A percentile compares a stretch with the other conserved stretches of the same genome.
phyloP scores from a whole-genome alignment of 1,140 invertebrate species.

The Plectrocnemia conspersa region DNA sequence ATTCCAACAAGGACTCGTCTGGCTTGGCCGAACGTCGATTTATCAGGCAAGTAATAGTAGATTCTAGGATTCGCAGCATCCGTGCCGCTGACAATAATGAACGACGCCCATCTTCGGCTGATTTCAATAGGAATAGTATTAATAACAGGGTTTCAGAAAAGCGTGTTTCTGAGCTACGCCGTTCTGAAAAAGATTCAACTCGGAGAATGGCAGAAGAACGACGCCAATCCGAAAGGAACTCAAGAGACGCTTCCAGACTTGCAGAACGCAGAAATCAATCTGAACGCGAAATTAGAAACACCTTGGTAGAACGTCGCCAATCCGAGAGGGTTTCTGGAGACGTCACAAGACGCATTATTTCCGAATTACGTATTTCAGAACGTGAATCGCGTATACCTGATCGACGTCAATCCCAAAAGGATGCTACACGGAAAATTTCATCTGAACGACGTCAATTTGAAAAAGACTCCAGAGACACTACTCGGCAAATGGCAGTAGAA shows the following conservation, averaged over 20 bases:
- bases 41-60: too few species aligned
- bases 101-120: too few species aligned
- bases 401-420: neutral
- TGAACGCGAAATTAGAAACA: too few species aligned
- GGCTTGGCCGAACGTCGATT: neutral
- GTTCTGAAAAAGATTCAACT: neutral
- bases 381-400: neutral
- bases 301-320: too few species aligned
- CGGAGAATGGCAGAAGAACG: neutral
- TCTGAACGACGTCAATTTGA: neutral
- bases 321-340: too few species aligned
- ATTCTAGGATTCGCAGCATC: too few species aligned
- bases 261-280: slow-evolving; percentile 7
- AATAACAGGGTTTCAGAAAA: neutral
- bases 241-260: neutral
- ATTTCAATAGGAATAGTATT: too few species aligned
- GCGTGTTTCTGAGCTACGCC: neutral
- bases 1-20: slow-evolving; percentile 29
- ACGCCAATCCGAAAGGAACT: too few species aligned
- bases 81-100: too few species aligned
- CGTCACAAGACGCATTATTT: neutral
- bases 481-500: neutral
- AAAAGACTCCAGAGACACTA: neutral
- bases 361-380: neutral
- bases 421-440: neutral